These are phyloP conservation scores for Sebastes steindachneri DNA, from an alignment of 2,797 vertebrate genomes.

Conservation along the genomic window DNA sequence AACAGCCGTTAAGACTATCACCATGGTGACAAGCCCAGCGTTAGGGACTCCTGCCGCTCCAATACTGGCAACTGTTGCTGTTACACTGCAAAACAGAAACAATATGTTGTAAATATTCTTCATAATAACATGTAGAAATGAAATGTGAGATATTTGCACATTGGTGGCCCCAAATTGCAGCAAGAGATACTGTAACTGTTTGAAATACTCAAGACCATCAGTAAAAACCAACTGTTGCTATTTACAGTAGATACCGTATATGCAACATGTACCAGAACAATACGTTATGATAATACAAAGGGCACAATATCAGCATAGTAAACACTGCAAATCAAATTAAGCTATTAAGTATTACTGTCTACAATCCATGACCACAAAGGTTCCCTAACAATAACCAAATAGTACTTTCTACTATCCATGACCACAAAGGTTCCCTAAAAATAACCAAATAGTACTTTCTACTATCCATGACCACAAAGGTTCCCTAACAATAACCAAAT, in stretches of 20 bases:
- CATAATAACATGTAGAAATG: neutral
- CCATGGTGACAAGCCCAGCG: slow-evolving; percentile 97
- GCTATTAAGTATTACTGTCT: too few species aligned
- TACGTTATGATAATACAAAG: neutral
- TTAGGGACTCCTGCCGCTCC: slow-evolving; percentile 97
- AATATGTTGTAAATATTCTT: neutral
- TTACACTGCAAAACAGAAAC: slow-evolving; percentile 84
- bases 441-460: too few species aligned
- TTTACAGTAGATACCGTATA: neutral
- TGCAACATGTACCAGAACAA: neutral
- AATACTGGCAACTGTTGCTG: slow-evolving; percentile 95
- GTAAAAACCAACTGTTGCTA: neutral
- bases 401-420: too few species aligned
- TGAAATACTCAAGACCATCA: neutral
- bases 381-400: too few species aligned
- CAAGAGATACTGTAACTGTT: neutral
- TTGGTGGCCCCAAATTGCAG: neutral
- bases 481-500: too few species aligned
- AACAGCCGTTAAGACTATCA: slow-evolving; percentile 95
- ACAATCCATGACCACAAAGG: too few species aligned
- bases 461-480: too few species aligned
- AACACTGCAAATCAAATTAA: neutral
- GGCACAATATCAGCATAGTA: neutral
- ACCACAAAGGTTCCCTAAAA: too few species aligned
- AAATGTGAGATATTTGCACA: neutral